These are phyloP conservation scores for Drepana falcataria DNA, from an alignment of 2,888 invertebrate genomes.

Conservation along the genomic window DNA sequence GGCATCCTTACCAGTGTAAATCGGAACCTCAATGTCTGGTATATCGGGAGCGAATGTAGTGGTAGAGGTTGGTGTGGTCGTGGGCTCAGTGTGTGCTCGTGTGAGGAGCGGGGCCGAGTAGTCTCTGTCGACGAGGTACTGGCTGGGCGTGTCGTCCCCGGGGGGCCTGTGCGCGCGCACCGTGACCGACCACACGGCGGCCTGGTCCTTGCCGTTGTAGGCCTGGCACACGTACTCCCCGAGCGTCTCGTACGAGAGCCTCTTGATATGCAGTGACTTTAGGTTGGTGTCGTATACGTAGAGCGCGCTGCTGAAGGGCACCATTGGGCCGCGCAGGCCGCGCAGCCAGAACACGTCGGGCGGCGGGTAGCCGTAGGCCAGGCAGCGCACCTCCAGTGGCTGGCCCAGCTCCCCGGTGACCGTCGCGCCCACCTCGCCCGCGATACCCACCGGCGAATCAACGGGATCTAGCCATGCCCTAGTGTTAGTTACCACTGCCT, in stretches of 20 bases:
- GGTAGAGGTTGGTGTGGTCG: constrained; percentile 26
- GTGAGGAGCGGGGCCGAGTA: constrained; percentile 5
- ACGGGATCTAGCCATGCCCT: constrained; percentile 77
- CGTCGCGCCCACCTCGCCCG: constrained; percentile 81
- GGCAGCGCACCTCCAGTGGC: constrained; percentile 86
- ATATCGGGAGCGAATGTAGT: not conserved
- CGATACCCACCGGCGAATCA: constrained; percentile 79
- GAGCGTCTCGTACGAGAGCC: constrained; percentile 84
- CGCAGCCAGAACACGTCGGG: constrained; percentile 93
- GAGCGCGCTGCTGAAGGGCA: constrained; percentile 83
- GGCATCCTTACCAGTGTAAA: constrained; percentile 54
- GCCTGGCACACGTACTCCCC: constrained; percentile 94
- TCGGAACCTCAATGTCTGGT: constrained; percentile 28
- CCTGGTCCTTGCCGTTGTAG: constrained; percentile 88
- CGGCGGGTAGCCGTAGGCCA: constrained; percentile 88
- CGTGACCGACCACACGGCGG: constrained; percentile 87
- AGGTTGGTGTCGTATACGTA: constrained; percentile 87
- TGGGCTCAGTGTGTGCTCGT: constrained; percentile 3
- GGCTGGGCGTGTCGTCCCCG: constrained; percentile 63
- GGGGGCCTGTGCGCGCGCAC: constrained; percentile 84
- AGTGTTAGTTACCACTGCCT: constrained; percentile 37
- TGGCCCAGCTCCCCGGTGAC: constrained; percentile 85
- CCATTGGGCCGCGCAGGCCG: constrained; percentile 82
- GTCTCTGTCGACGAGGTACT: constrained; percentile 23
- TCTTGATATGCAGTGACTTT: constrained; percentile 85